A percentile compares a stretch with the other conserved stretches of the same genome.
These are phyloP conservation scores for Taenioides sp. DNA, from an alignment of 2,797 vertebrate genomes.

Conservation along the genomic window DNA sequence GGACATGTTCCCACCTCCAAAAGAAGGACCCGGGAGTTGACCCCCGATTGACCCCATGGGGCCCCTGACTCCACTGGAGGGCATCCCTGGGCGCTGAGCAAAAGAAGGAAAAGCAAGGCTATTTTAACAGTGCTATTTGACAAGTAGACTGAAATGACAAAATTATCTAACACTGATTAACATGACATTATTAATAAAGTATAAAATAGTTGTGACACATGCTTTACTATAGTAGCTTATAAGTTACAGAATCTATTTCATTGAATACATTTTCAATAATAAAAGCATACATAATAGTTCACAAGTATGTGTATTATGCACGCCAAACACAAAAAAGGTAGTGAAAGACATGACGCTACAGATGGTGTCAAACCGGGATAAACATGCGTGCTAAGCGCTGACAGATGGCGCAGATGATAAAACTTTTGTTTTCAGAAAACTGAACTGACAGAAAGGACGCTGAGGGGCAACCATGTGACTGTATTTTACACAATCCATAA, in stretches of 20 bases:
- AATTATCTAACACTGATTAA: not conserved
- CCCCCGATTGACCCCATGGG: conserved; percentile 88
- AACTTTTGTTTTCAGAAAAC: conserved; percentile 46
- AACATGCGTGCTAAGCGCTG: conserved; percentile 28
- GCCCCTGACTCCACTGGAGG: conserved; percentile 79
- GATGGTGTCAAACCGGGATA: conserved; percentile 38
- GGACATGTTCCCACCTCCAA: conserved; percentile 80
- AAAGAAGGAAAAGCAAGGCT: conserved; percentile 25
- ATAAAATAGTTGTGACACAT: not conserved
- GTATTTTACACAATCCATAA: conserved; percentile 11
- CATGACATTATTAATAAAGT: not conserved
- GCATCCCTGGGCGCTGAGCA: conserved; percentile 84
- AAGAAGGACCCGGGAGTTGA: conserved; percentile 85
- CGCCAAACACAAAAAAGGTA: not conserved
- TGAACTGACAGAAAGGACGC: conserved; percentile 38
- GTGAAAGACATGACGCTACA: conserved; percentile 23
- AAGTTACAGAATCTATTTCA: not conserved
- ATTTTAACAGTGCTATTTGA: not conserved
- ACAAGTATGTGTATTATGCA: not conserved
- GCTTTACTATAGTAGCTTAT: not conserved
- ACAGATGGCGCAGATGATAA: conserved; percentile 55
- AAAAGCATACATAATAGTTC: not conserved
- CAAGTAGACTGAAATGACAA: not conserved
- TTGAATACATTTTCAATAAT: not conserved
- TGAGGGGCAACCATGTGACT: conserved; percentile 41